Evolutionary conservation across 2,113 vertebrate species (phyloP), one percentile per base, ranked within the genome.

Genomic region (Triplophysa rosa): DNA sequence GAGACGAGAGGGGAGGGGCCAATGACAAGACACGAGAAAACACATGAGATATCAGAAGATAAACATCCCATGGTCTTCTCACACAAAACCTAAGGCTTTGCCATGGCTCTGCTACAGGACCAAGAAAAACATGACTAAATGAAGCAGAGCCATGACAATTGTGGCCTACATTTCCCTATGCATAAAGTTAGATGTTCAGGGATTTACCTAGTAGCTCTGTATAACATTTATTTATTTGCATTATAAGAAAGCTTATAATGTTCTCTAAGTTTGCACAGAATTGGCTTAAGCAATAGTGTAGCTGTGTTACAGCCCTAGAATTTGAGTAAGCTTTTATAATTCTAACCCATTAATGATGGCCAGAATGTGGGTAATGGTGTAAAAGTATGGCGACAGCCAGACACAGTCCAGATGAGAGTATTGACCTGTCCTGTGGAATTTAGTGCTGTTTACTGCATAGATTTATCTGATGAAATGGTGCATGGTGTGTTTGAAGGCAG

Each of bases 321-420:
- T 85, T 82, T 82, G 82, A 70, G 69, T 74, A 2, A 9, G 42
- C 23, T 8, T 65, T 84, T 42, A 63, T 87, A 83, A 85, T 86
- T 86, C 74, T 90, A 88, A 90, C 89, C 85, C 82, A 87, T 67
- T 89, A 90, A 52, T 74, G 73, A 78, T 9, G 77, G 67, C 37
- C 61, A 59, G 70, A 89, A 87, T 88, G 33, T 89, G 85, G 89
- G 86, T 87, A 82, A 65, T 26, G 24, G 1, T 47, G 21, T 40
- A 58, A 62, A 42, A 54, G 29, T 16, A 40, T 61, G 72, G 26
- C 23, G 40, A 7, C 77, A 29, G 67, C 42, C 82, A 66, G 33
- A 58, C 80, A 37, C 17, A 84, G 58, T 49, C 67, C 80, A 64
- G 72, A 62, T 79, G 77, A 78, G 26, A 68, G 10, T 58, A 79